Percentiles rank a stretch among this genome's conserved stretches.
Evolutionary conservation across 2,888 invertebrate species (phyloP).

Genomic region (Andrena camellia): DNA sequence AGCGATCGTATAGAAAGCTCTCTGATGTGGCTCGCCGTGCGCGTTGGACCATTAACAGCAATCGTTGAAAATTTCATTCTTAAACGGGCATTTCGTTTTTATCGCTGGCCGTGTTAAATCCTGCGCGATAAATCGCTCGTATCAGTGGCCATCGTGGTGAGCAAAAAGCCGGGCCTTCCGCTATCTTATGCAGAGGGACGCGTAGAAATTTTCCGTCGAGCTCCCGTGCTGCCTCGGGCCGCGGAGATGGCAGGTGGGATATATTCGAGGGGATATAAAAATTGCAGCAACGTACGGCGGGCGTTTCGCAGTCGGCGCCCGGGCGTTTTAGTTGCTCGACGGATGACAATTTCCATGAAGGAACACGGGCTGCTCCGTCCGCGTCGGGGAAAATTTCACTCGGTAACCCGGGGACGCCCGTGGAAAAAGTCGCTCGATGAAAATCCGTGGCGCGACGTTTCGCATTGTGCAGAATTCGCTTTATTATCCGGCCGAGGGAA

Average conservation of each 20-base stretch:
- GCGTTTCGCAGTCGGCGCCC: neutral
- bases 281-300: neutral
- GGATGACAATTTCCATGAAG: constrained; percentile 1
- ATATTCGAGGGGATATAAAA: neutral
- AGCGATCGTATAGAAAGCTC: constrained; percentile 46
- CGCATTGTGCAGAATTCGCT: constrained; percentile 47
- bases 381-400: constrained; percentile 36
- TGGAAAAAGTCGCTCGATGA: constrained; percentile 31
- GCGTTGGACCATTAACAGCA: constrained; percentile 36
- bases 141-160: neutral
- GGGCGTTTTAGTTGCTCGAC: neutral
- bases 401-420: neutral
- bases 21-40: neutral
- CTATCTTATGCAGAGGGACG: neutral
- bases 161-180: constrained; percentile 12
- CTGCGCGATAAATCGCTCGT: constrained; percentile 30
- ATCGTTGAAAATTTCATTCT: constrained; percentile 35
- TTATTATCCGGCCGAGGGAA: constrained; percentile 44
- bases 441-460: constrained; percentile 28
- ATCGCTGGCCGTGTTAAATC: constrained; percentile 1
- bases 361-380: constrained; percentile 15
- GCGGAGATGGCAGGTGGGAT: neutral
- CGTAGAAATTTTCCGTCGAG: constrained; percentile 19
- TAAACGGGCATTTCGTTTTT: constrained; percentile 17
- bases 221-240: neutral